Conservation (phyloP, 2,888 invertebrate genomes). For the Monochamus alternatus region DNA sequence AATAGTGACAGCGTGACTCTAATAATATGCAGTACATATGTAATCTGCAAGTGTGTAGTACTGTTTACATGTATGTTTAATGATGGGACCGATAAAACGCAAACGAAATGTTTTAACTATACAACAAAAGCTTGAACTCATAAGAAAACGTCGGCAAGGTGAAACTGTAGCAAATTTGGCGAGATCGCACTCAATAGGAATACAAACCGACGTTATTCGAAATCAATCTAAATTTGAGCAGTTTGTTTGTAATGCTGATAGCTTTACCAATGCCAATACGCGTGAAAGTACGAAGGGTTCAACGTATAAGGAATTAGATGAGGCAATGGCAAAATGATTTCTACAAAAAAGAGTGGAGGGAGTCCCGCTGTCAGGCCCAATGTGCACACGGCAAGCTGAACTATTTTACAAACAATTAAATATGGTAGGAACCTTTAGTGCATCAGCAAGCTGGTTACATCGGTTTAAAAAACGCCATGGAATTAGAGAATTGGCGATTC, state of each 20-base stretch:
- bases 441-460: slow-evolving; percentile 41
- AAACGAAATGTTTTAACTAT: too few relatives aligned
- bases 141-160: slow-evolving; percentile 37
- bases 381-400: slow-evolving; percentile 53
- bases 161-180: too few relatives aligned
- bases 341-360: slow-evolving; percentile 44
- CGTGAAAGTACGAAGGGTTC: slow-evolving; percentile 26
- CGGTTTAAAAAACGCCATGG: slow-evolving; percentile 52
- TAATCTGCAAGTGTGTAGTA: too few relatives aligned
- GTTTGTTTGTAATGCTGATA: too few relatives aligned
- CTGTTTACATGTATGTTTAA: too few relatives aligned
- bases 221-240: not conserved
- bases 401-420: slow-evolving; percentile 48
- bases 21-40: too few relatives aligned
- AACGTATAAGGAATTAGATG: slow-evolving; percentile 44
- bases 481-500: slow-evolving; percentile 42
- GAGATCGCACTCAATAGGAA: too few relatives aligned
- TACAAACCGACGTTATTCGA: too few relatives aligned
- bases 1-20: too few relatives aligned
- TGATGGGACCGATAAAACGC: too few relatives aligned
- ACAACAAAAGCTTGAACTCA: too few relatives aligned
- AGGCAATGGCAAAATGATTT: slow-evolving; percentile 40
- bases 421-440: not conserved
- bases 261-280: not conserved
- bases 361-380: slow-evolving; percentile 52